Conservation (phyloP, 2,888 invertebrate genomes). For the Aspidiotus rigidus region DNA sequence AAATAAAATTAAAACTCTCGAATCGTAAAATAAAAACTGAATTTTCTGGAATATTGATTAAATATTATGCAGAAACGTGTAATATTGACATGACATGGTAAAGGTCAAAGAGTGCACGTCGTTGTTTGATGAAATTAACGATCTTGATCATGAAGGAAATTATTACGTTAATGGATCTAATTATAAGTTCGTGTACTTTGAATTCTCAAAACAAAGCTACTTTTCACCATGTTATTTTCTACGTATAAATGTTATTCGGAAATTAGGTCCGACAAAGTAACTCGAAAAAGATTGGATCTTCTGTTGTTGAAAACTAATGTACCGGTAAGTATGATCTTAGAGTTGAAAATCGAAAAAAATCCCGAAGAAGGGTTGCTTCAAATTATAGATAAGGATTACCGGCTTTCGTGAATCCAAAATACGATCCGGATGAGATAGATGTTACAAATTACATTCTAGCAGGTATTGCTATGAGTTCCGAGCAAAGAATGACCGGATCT, state of each 20-base stretch:
- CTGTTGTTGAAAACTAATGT: background rate
- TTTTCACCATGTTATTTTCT: constrained; percentile 8
- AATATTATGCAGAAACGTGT: constrained; percentile 3
- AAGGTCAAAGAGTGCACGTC: background rate
- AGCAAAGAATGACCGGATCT: background rate
- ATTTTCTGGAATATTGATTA: background rate
- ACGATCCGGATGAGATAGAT: background rate
- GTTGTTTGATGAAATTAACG: constrained; percentile 1
- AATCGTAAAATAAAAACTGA: constrained; percentile 5
- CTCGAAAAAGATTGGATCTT: constrained; percentile 9
- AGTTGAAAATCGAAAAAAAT: background rate
- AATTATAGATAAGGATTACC: constrained; percentile 6
- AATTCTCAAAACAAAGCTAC: constrained; percentile 6
- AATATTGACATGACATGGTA: constrained; percentile 6
- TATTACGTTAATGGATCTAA: constrained; percentile 1
- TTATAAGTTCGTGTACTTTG: background rate
- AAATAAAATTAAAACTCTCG: constrained; percentile 5
- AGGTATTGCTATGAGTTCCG: background rate
- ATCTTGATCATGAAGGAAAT: constrained; percentile 2
- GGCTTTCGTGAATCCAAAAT: background rate
- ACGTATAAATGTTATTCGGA: background rate
- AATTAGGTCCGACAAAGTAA: background rate
- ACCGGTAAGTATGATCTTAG: background rate
- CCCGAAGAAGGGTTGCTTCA: background rate
- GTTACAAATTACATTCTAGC: constrained; percentile 1